Evolutionary conservation across 2,113 vertebrate species (phyloP), one percentile per base, ranked within the genome.

Genomic region (Gadus macrocephalus): DNA sequence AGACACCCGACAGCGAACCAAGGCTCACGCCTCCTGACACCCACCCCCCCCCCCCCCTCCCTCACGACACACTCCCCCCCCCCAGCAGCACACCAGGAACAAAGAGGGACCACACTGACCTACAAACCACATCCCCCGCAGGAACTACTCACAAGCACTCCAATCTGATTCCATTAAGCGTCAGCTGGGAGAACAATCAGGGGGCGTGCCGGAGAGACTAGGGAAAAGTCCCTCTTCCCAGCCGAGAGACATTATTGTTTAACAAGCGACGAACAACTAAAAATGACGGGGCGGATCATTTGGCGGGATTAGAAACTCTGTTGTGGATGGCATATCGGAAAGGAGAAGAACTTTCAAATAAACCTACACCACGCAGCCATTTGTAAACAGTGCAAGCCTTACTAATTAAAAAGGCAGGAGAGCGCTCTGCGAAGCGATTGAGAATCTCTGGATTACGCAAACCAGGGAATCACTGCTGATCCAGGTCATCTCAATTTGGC

Each of bases 61-160:
- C 20, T 55, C 61, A 62, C 14, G 14, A 8, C 35, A 35, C 63
- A 63, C 15, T 20, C 71, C 72, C 64, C 59, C 79, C 79, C 20
- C 72, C 79, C 69, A 53, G 64, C 78, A 88, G 83, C 77, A 25
- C 42, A 69, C 81, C 77, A 85, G 78, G 79, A 83, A 72, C 76
- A 73, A 69, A 73, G 78, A 67, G 73, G 84, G 84, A 83, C 81
- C 82, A 87, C 83, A 75, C 77, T 89, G 90, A 91, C 91, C 89
- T 88, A 90, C 78, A 91, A 91, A 88, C 80, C 84, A 53, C 70
- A 72, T 35, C 35, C 12, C 81, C 74, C 75, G 63, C 14, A 67
- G 83, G 83, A 88, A 86, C 81, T 73, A 88, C 83, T 86, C 85
- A 81, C 79, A 82, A 75, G 73, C 85, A 71, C 84, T 86, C 75